phyloP scores from a whole-genome alignment of 2,113 vertebrate species.

The Falco punctatus region DNA sequence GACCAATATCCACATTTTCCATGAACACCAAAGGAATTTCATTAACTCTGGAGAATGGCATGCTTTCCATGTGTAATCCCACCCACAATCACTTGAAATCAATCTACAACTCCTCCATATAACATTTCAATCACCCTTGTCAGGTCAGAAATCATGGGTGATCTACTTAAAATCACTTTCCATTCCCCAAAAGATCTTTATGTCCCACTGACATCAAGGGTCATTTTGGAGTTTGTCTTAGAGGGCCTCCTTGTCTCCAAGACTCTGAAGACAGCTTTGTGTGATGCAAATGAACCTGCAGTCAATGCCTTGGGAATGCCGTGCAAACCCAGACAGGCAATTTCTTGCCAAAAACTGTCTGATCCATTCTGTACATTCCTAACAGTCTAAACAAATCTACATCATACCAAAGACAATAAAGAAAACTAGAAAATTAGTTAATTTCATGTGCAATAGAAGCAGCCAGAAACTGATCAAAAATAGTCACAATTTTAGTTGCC shows the following conservation, averaged over 20 bases:
- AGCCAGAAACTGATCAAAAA: neutral
- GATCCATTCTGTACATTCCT: neutral
- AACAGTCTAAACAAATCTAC: neutral
- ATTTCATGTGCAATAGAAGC: neutral
- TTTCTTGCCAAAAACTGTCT: neutral
- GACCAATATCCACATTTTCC: neutral
- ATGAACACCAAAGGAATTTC: neutral
- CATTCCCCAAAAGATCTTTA: neutral
- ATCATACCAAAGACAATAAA: neutral
- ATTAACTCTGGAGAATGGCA: neutral
- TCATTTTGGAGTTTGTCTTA: neutral
- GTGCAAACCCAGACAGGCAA: neutral
- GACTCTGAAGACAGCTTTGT: neutral
- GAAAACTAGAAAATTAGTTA: neutral
- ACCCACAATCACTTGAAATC: neutral
- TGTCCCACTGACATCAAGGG: neutral
- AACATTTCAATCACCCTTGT: neutral
- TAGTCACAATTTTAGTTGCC: neutral
- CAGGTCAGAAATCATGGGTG: conserved; percentile 4
- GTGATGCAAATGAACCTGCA: neutral
- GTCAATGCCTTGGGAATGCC: neutral
- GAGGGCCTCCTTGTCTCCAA: neutral
- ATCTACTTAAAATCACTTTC: neutral
- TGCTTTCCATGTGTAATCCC: neutral
- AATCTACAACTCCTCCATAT: neutral